Evolutionary conservation across 2,888 invertebrate genomes (phyloP).

Genomic region (Trichogramma evanescens): DNA sequence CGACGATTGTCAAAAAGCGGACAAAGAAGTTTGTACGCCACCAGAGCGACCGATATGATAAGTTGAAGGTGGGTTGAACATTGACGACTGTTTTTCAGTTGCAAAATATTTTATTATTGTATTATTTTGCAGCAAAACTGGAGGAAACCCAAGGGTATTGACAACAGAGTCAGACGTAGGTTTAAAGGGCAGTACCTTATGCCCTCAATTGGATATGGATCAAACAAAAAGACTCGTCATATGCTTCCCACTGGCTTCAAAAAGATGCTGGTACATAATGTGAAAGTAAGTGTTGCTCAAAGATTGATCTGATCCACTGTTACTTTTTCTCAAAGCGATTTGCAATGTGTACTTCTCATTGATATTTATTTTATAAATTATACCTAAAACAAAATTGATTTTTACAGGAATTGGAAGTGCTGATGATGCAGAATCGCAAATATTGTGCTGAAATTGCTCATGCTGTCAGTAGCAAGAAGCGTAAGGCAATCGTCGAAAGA

Average conservation of each 20-base stretch:
- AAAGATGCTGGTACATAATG: slow-evolving; percentile 87
- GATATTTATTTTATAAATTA: too few species aligned
- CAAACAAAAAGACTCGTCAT: slow-evolving; percentile 88
- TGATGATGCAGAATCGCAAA: slow-evolving; percentile 97
- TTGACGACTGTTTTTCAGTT: background rate
- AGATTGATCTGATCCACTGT: too few species aligned
- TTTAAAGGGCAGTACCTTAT: slow-evolving; percentile 99
- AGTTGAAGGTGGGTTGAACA: slow-evolving; percentile 65
- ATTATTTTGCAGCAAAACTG: slow-evolving; percentile 70
- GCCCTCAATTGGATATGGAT: slow-evolving; percentile 99
- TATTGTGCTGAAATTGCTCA: slow-evolving; percentile 98
- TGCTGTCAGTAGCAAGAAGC: slow-evolving; percentile 94
- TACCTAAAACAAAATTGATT: background rate
- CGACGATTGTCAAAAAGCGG: slow-evolving; percentile 92
- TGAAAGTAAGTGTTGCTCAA: slow-evolving; percentile 55
- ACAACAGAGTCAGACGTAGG: slow-evolving; percentile 96
- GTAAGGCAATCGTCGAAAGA: slow-evolving; percentile 91
- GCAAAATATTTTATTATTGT: too few species aligned
- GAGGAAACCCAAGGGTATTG: slow-evolving; percentile 99
- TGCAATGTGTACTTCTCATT: too few species aligned
- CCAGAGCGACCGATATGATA: slow-evolving; percentile 96
- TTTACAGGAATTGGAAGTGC: slow-evolving; percentile 84
- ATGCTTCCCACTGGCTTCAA: slow-evolving; percentile 97
- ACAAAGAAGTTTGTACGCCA: slow-evolving; percentile 97
- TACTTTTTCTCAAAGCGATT: too few species aligned